phyloP scores from a whole-genome alignment of 2,797 vertebrate species.

The Psittacula derbiana region DNA sequence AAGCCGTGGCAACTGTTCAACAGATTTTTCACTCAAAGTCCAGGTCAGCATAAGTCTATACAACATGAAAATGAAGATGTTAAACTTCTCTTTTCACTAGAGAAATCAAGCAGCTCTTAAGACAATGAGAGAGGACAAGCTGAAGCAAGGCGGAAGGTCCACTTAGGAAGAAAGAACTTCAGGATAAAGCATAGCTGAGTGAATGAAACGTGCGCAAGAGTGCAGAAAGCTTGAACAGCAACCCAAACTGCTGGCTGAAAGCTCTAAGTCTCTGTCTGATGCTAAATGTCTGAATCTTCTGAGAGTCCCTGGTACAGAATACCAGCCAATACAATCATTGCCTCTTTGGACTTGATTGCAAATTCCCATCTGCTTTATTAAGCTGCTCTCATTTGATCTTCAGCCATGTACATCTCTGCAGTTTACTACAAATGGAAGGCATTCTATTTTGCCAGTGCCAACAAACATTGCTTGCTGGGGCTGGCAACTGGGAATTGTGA shows the following conservation, averaged over 20 bases:
- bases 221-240: background rate
- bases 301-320: fast-evolving
- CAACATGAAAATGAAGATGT: background rate
- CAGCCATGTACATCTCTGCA: background rate
- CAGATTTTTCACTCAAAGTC: background rate
- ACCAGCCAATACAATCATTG: background rate
- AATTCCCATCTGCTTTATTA: background rate
- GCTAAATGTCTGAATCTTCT: background rate
- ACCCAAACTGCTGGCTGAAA: background rate
- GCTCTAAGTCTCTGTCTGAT: background rate
- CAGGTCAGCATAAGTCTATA: background rate
- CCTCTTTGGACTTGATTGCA: background rate
- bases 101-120: background rate
- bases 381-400: background rate
- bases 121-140: background rate
- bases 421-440: background rate
- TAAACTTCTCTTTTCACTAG: background rate
- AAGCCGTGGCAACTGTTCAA: background rate
- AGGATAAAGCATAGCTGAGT: background rate
- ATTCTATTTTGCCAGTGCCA: background rate
- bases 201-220: fast-evolving
- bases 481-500: background rate
- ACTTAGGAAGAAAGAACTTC: background rate
- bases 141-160: background rate
- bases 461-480: fast-evolving